Evolutionary conservation across 2,113 vertebrate species (phyloP), one percentile per base, ranked within the genome.

Genomic region (Podarcis muralis): DNA sequence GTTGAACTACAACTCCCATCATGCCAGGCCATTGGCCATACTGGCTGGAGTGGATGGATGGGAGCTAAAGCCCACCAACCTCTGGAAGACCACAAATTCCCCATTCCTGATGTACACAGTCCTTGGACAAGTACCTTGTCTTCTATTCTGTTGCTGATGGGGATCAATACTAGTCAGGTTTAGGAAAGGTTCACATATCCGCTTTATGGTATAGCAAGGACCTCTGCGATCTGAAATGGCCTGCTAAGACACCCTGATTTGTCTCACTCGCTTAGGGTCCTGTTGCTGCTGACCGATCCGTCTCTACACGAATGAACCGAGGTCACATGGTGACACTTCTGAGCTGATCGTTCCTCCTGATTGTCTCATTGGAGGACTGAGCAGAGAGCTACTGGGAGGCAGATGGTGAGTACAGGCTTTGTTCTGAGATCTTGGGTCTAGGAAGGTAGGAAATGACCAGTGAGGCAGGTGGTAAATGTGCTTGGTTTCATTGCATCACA

Each of bases 231-330:
- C 69, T 72, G 83, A 68, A 83, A 30, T 40, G 66, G 48, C 35
- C 37, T 6, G 15, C 53, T n/a, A 32, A 53, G 68, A 72, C 40
- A 48, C 32, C 20, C 69, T 35, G 30, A 53, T 84, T 84, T 25
- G 3, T 57, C 69, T 74, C 43, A 35, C 83, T 35, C 68, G 74
- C 83, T 74, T 84, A 72, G 40, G 30, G 40, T 23, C 43, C 25
- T 69, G 65, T 72, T 84, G 68, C 35, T 84, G 40, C 43, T 53
- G 83, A 43, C 83, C 20, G 4, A 72, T 84, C 40, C 15, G 69
- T 57, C 48, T 84, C 68, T 84, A 48, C 16, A 32, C 72, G 83
- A 84, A 35, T 84, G 68, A 84, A 74, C 68, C 53, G 69, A 84
- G 69, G 83, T 84, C 69, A 84, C 83, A 57, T 23, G 74, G 48